Base-by-base conservation (phyloP, 2,888 invertebrate genomes). In the Limenitis camilla region DNA sequence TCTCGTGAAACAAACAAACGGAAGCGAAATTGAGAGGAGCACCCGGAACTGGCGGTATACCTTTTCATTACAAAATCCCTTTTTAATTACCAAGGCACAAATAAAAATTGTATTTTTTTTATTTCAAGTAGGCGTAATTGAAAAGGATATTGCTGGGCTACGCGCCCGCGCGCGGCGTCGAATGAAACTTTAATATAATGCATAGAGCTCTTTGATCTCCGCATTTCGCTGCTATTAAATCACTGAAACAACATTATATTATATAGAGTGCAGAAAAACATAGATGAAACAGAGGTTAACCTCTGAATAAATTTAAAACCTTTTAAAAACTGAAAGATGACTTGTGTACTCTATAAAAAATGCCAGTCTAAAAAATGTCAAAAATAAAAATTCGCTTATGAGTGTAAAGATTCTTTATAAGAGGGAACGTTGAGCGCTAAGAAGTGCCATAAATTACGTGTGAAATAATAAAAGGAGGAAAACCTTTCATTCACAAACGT, bases 1-100 rank as follows among this genome's bases (percentile, higher is more conserved):
- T 64, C 69, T 70, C 65, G 65, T 74, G 74, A 71, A 74, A 80
- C 83, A 84, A 86, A 85, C 85, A 83, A 81, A 82, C 83, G 83
- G 83, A 84, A 82, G 78, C 80, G 75, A 84, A 85, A 86, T 84
- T 81, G 83, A 85, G 85, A 85, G 82, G 77, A 84, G 81, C 79
- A 76, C 74, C 82, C 83, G 83, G 81, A 83, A 85, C 82, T 75
- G 76, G 65, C 81, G 77, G 82, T 83, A 82, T 86, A 87, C 85
- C 85, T 86, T 87, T 86, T 84, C 82, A 86, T 85, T 85, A 85
- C 82, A 79, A 78, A 83, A 86, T 85, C 86, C 86, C 85, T 82
- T 86, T 87, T 87, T 87, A 87, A 87, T 87, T 87, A 85, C 86
- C 80, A 78, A 74, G 78, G 76, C 74, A 80, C 76, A 79, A 84